Conservation (phyloP, 2,113 vertebrate species). For the Otolemur garnettii region DNA sequence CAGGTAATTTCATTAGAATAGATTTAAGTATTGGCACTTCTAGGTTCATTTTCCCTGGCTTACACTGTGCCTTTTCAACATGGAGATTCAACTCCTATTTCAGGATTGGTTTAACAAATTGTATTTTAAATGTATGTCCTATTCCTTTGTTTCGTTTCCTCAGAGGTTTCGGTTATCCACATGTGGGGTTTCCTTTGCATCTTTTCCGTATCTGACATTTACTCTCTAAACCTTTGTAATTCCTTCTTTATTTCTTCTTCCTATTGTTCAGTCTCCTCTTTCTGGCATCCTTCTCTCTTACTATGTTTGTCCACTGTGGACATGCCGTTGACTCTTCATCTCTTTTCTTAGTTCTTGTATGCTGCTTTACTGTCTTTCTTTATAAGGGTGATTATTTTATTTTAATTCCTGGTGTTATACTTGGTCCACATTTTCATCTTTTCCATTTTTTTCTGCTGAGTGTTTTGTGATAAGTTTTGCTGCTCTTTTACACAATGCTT, state of each 20-base stretch:
- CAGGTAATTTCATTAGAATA: constrained; percentile 16
- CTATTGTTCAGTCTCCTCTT: neutral
- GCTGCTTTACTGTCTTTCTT: neutral
- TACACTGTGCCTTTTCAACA: neutral
- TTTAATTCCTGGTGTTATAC: neutral
- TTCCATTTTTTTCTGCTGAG: neutral
- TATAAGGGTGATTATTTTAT: neutral
- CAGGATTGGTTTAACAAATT: neutral
- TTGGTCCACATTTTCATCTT: neutral
- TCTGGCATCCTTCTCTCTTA: neutral
- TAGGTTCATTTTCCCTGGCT: neutral
- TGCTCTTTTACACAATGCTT: neutral
- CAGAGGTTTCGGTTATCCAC: neutral
- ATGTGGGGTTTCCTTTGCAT: neutral
- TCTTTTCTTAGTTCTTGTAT: neutral
- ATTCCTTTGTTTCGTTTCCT: neutral
- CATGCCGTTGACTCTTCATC: neutral
- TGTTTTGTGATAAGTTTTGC: neutral
- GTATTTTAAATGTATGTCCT: neutral
- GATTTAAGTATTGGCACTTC: neutral
- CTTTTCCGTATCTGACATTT: neutral
- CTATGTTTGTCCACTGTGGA: neutral
- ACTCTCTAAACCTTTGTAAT: neutral
- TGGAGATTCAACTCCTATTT: neutral
- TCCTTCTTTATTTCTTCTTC: neutral